phyloP scores from a whole-genome alignment of 2,797 vertebrate genomes.

The Enoplosus armatus region DNA sequence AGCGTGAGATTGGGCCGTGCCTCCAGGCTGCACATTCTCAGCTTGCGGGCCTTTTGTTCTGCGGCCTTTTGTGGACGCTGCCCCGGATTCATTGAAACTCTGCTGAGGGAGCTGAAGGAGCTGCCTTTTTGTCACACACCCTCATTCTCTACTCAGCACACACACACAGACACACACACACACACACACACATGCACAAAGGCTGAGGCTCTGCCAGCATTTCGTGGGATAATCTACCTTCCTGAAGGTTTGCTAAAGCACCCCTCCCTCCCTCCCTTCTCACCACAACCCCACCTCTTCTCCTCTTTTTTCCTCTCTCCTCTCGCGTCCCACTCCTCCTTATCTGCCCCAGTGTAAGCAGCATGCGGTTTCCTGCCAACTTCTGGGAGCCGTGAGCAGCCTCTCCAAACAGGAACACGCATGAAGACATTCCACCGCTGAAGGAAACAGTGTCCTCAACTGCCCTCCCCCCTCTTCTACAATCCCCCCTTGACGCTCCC shows the following conservation, averaged over 20 bases:
- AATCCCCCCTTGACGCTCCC: conserved; percentile 41
- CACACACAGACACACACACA: conserved; percentile 38
- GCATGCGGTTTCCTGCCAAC: conserved; percentile 83
- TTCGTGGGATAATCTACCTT: conserved; percentile 87
- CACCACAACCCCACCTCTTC: conserved; percentile 52
- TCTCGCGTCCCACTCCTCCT: conserved; percentile 60
- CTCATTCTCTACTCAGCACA: conserved; percentile 43
- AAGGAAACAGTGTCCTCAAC: conserved; percentile 83
- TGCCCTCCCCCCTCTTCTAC: conserved; percentile 40
- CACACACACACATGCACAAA: conserved; percentile 62
- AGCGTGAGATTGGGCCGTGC: conserved; percentile 78
- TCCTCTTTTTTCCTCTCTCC: conserved; percentile 30
- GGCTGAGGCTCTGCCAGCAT: conserved; percentile 79
- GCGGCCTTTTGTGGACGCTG: conserved; percentile 79
- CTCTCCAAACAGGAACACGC: conserved; percentile 86
- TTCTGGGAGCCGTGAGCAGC: conserved; percentile 73
- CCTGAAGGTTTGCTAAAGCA: conserved; percentile 81
- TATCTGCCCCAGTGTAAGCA: conserved; percentile 80
- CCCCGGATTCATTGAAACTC: conserved; percentile 81
- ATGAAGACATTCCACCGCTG: conserved; percentile 83
- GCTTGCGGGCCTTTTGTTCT: conserved; percentile 82
- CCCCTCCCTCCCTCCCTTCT: conserved; percentile 51
- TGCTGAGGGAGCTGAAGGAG: conserved; percentile 80
- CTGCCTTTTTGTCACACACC: conserved; percentile 64
- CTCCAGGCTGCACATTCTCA: conserved; percentile 78